Base-by-base conservation (phyloP, 2,113 vertebrate genomes). In the Lanius collurio region DNA sequence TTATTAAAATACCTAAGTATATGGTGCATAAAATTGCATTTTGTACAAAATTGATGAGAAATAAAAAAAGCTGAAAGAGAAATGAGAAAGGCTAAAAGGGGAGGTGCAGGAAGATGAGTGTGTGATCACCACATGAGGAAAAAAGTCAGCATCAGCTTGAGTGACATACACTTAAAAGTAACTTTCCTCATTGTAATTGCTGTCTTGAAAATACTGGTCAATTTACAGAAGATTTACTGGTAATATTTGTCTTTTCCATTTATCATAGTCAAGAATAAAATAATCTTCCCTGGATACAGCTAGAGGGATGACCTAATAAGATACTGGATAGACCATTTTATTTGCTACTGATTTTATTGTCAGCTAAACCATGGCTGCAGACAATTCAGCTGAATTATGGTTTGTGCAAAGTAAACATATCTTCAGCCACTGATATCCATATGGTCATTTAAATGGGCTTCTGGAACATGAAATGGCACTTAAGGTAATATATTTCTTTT, bases 21-120 rank as follows among this genome's bases (percentile, higher is more conserved):
- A 95, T 78, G 78, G n/a, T 88, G 79, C 92, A 97, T 95, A 97
- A 93, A 92, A 96, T 93, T 88, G 42, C 20, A 49, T 92, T 94
- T 95, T 83, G 44, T 70, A 33, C 35, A n/a, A 23, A 82, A 87
- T 8, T 70, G 41, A 73, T 78, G 41, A 80, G 42, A 84, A 91
- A 86, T 20, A 39, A 53, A 75, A 75, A 80, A 8, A 84, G 15
- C 5, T 21, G 77, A 93, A 89, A 22, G 13, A 83, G 7, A 82
- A 75, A 88, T 67, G 30, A 95, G 62, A 55, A 46, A 83, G 24
- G 18, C 47, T 87, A 56, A 62, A 91, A 50, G 11, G 77, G 18
- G 10, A 59, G 19, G 8, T 83, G 39, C 64, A 75, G 18, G 10
- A 82, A 89, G 16, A 92, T 35, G 24, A 80, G 10, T 33, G 10